Evolutionary conservation across 2,113 vertebrate species (phyloP).

Genomic region (Pituophis catenifer): DNA sequence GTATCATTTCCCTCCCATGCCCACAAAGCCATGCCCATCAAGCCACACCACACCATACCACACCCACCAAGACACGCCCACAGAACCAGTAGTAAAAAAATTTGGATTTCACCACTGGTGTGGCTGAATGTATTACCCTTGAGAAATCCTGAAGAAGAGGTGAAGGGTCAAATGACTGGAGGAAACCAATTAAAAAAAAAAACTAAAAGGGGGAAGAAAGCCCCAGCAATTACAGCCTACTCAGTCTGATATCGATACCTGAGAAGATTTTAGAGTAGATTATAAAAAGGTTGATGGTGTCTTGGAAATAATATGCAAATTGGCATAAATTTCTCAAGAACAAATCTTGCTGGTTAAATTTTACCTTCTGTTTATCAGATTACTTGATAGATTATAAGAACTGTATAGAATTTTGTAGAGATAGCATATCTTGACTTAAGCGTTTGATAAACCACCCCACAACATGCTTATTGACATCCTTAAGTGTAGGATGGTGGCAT

Average conservation of each 20-base stretch:
- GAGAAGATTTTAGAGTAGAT: neutral
- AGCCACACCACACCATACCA: too few relatives aligned
- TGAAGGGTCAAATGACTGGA: neutral
- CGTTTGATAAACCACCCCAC: neutral
- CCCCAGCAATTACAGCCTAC: neutral
- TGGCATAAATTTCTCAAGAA: neutral
- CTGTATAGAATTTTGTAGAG: neutral
- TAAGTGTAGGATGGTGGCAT: neutral
- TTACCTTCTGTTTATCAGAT: neutral
- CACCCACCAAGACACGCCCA: too few relatives aligned
- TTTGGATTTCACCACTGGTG: too few relatives aligned
- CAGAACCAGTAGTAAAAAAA: too few relatives aligned
- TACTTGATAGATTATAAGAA: neutral
- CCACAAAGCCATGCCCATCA: too few relatives aligned
- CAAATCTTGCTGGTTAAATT: neutral
- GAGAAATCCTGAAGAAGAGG: neutral
- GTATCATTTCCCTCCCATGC: too few relatives aligned
- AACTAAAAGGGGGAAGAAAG: neutral
- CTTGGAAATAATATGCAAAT: neutral
- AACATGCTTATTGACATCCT: neutral
- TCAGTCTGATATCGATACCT: neutral
- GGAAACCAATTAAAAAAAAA: neutral
- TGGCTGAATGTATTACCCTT: neutral
- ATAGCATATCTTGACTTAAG: neutral
- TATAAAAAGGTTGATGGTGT: neutral